These are phyloP conservation scores for Oscheius sp. DNA, from an alignment of 2,888 invertebrate species.

Conservation along the genomic window DNA sequence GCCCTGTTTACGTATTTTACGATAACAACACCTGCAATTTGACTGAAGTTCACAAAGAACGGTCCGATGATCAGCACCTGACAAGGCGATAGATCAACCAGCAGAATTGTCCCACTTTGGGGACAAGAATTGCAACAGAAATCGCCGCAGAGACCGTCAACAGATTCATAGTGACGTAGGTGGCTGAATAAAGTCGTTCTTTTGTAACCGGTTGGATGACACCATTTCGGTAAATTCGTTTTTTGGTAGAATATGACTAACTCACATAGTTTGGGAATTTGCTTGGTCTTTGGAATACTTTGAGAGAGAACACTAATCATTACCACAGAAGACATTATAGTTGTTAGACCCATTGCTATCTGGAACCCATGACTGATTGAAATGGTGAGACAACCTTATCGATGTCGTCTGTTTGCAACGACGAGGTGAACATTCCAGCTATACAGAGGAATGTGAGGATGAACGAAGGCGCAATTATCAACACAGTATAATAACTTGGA, in stretches of 20 bases:
- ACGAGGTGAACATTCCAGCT: slow-evolving; percentile 32
- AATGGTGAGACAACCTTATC: slow-evolving; percentile 21
- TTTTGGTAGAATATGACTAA: neutral
- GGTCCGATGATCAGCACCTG: neutral
- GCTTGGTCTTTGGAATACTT: slow-evolving; percentile 32
- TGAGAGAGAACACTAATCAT: slow-evolving; percentile 30
- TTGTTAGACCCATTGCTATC: slow-evolving; percentile 36
- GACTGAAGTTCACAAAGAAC: neutral
- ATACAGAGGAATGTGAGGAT: slow-evolving; percentile 31
- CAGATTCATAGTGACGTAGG: slow-evolving; percentile 27
- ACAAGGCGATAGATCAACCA: neutral
- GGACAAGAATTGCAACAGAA: slow-evolving; percentile 20
- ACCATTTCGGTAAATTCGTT: too few species aligned
- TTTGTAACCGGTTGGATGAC: neutral
- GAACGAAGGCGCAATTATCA: slow-evolving; percentile 33
- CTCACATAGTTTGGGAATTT: slow-evolving; percentile 26
- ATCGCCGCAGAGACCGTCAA: slow-evolving; percentile 18
- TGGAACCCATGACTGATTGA: neutral
- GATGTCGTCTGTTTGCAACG: slow-evolving; percentile 11
- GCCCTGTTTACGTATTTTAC: slow-evolving; percentile 1
- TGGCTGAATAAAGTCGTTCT: slow-evolving; percentile 16
- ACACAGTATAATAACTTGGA: slow-evolving; percentile 25
- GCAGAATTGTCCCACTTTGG: slow-evolving; percentile 21
- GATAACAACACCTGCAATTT: slow-evolving; percentile 11
- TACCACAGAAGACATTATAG: slow-evolving; percentile 27